Conservation (phyloP, 2,888 invertebrate species). For the Pseudeuparius sepicola region DNA sequence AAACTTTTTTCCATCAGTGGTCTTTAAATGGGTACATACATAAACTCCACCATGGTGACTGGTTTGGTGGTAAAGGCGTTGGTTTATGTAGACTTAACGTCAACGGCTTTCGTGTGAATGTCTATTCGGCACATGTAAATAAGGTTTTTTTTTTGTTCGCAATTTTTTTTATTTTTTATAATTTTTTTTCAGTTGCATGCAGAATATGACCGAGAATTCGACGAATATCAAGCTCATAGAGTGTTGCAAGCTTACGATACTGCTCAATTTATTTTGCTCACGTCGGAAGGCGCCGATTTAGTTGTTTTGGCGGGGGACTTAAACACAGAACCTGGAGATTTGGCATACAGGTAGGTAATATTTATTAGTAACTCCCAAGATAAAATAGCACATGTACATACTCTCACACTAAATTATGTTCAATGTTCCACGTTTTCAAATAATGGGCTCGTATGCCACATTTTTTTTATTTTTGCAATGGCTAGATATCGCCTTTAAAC, state of each 20-base stretch:
- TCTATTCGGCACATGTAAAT: constrained; percentile 91
- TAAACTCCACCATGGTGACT: constrained; percentile 93
- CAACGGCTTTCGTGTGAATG: constrained; percentile 60
- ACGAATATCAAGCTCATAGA: constrained; percentile 88
- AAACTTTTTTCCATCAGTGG: constrained; percentile 88
- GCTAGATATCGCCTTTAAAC: too few relatives aligned
- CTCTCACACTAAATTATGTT: too few relatives aligned
- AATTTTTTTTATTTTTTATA: constrained; percentile 11
- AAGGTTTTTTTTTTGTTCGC: constrained; percentile 9
- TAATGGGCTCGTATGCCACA: too few relatives aligned
- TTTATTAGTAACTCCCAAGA: too few relatives aligned
- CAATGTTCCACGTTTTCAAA: too few relatives aligned
- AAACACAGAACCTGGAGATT: constrained; percentile 81
- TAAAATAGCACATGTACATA: too few relatives aligned
- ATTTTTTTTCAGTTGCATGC: constrained; percentile 71
- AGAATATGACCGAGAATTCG: constrained; percentile 74
- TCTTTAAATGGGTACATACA: constrained; percentile 96
- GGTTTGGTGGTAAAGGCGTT: constrained; percentile 97
- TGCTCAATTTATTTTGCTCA: constrained; percentile 86
- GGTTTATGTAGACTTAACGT: constrained; percentile 68
- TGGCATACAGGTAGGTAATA: constrained; percentile 53
- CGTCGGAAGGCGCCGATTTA: constrained; percentile 66
- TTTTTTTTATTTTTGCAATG: too few relatives aligned
- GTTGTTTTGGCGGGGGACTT: constrained; percentile 89
- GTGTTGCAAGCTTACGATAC: constrained; percentile 90